Evolutionary conservation across 2,797 vertebrate genomes (phyloP).

Genomic region (Lophura swinhoii): DNA sequence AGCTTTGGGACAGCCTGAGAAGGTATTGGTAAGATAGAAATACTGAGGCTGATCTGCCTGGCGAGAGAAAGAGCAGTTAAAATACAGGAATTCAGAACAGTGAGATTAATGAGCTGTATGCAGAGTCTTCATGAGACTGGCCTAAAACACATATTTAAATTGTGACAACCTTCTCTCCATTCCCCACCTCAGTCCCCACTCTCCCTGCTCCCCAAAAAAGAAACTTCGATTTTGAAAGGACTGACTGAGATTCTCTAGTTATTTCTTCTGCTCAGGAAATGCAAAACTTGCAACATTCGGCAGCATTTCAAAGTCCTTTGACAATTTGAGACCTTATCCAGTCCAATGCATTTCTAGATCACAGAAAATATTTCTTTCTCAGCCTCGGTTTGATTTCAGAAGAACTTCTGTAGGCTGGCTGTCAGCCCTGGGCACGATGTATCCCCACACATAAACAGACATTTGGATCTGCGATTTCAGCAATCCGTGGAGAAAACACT

Average conservation of each 20-base stretch:
- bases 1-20: not conserved
- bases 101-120: not conserved
- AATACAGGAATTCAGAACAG: not conserved
- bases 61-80: not conserved
- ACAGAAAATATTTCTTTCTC: not conserved
- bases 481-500: not conserved
- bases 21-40: not conserved
- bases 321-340: not conserved
- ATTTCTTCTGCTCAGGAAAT: not conserved
- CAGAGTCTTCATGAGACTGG: not conserved
- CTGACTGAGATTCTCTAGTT: not conserved
- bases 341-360: not conserved
- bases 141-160: not conserved
- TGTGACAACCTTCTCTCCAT: not conserved
- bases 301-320: not conserved
- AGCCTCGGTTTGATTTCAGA: not conserved
- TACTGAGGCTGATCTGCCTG: not conserved
- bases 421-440: not conserved
- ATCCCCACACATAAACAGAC: not conserved
- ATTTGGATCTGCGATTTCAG: conserved; percentile 14
- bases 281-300: not conserved
- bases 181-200: not conserved
- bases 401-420: not conserved
- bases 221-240: not conserved
- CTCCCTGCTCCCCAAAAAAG: not conserved